These are phyloP conservation scores for Deilephila elpenor DNA, from an alignment of 2,888 invertebrate genomes.

Conservation along the genomic window DNA sequence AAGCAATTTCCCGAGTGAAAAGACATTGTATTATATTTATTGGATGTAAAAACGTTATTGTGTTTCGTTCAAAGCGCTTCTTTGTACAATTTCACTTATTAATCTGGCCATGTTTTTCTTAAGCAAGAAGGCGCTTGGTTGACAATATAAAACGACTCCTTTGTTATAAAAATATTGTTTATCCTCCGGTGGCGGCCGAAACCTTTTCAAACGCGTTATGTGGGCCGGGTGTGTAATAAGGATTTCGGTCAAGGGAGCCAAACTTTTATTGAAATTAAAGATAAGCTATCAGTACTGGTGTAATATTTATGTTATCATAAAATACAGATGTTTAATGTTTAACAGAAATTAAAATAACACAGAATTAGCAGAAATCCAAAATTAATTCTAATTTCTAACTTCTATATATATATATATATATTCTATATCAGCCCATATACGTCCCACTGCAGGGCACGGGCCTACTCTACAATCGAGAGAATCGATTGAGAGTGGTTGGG, in stretches of 20 bases:
- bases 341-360: no score
- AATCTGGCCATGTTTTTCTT: constrained; percentile 16
- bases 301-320: background rate
- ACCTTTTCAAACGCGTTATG: constrained; percentile 2
- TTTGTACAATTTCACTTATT: constrained; percentile 12
- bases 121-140: constrained; percentile 19
- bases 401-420: no score
- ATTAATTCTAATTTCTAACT: no score
- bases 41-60: constrained; percentile 14
- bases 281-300: background rate
- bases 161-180: constrained; percentile 36
- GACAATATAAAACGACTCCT: constrained; percentile 20
- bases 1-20: background rate
- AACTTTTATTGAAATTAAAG: background rate
- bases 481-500: no score
- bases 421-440: no score
- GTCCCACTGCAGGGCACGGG: no score
- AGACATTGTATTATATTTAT: constrained; percentile 12
- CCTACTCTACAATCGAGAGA: no score
- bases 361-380: no score
- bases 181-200: constrained; percentile 32
- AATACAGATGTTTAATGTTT: background rate
- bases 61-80: background rate
- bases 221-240: background rate
- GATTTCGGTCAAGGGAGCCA: background rate